A percentile compares a stretch with the other conserved stretches of the same genome.
phyloP scores from a whole-genome alignment of 2,797 vertebrate species.

The Mormyrops attenuatus region DNA sequence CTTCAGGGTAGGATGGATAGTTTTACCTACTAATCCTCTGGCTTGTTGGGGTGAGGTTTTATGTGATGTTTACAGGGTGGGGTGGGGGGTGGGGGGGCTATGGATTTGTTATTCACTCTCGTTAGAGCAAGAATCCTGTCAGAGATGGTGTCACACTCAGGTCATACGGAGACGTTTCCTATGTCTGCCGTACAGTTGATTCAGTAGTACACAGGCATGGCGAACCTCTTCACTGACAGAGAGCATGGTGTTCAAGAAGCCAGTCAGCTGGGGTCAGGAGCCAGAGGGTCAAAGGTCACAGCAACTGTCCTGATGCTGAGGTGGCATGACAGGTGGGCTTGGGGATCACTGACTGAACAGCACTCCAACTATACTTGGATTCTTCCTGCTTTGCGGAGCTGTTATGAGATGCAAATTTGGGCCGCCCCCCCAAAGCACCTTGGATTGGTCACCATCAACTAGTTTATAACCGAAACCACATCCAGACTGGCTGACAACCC shows the following conservation, averaged over 20 bases:
- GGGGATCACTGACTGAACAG: background rate
- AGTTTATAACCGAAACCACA: background rate
- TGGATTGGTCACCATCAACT: background rate
- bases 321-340: background rate
- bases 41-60: background rate
- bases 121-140: background rate
- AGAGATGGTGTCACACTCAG: conserved; percentile 9
- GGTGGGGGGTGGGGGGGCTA: background rate
- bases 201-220: conserved; percentile 22
- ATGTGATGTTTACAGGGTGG: background rate
- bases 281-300: background rate
- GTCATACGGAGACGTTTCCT: conserved; percentile 24
- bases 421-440: background rate
- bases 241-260: background rate
- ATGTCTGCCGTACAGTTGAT: conserved; percentile 42
- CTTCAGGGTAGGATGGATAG: background rate
- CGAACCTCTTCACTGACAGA: conserved; percentile 33
- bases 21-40: background rate
- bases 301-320: background rate
- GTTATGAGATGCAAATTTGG: background rate
- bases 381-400: background rate
- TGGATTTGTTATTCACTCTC: background rate
- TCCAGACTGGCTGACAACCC: background rate
- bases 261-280: background rate
- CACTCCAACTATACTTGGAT: background rate